phyloP scores from a whole-genome alignment of 2,113 vertebrate species.

The Pontoporia blainvillei region DNA sequence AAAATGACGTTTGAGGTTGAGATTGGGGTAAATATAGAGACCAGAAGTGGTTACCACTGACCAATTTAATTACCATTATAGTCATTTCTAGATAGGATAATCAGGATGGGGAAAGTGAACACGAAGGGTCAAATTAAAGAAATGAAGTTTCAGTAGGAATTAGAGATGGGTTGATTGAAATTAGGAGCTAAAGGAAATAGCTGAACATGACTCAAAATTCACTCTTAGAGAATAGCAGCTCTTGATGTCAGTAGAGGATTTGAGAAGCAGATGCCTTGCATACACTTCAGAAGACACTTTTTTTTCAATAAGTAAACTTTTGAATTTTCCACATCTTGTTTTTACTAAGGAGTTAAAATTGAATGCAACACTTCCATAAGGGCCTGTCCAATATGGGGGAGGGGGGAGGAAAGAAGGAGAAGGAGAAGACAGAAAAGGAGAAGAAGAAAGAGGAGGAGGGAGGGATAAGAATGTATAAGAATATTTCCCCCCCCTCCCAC shows the following conservation, averaged over 20 bases:
- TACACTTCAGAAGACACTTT: not conserved
- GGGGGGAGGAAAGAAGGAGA: not conserved
- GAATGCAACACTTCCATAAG: not conserved
- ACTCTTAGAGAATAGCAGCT: not conserved
- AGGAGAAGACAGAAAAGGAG: not conserved
- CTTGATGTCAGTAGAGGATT: not conserved
- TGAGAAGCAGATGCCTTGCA: not conserved
- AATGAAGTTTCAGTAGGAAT: not conserved
- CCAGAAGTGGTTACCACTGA: not conserved
- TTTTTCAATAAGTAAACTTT: not conserved
- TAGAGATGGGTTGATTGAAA: not conserved
- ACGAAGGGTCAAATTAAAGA: not conserved
- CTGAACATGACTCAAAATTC: not conserved
- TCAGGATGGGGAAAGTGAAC: not conserved
- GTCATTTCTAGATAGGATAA: not conserved
- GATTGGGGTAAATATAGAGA: not conserved
- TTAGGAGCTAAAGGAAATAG: not conserved
- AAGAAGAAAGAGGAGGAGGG: fast-evolving
- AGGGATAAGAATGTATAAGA: not conserved
- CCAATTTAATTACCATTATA: not conserved
- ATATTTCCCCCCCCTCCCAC: not conserved
- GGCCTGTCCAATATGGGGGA: not conserved
- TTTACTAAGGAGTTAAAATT: conserved; percentile 5
- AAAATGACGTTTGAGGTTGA: not conserved
- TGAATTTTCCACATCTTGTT: not conserved